Evolutionary conservation across 2,888 invertebrate species (phyloP).

Genomic region (Caenorhabditis panamensis): DNA sequence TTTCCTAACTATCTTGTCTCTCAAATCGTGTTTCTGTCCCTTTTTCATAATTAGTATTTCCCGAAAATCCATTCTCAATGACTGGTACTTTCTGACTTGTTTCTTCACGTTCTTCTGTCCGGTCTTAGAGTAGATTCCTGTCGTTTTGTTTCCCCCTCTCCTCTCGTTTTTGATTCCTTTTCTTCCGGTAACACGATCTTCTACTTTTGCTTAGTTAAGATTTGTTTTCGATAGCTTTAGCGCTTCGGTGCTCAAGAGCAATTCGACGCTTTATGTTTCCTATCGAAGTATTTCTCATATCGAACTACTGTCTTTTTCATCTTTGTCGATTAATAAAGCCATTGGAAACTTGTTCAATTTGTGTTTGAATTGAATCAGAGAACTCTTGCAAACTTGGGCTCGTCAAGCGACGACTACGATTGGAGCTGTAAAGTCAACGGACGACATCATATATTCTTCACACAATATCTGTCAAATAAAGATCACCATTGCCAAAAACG

Average conservation of each 20-base stretch:
- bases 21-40: conserved; percentile 5
- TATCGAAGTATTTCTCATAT: conserved; percentile 55
- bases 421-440: too few species aligned
- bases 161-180: conserved; percentile 26
- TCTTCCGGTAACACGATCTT: conserved; percentile 46
- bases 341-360: not conserved
- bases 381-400: too few species aligned
- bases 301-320: conserved; percentile 34
- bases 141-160: conserved; percentile 37
- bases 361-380: not conserved
- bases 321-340: not conserved
- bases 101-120: conserved; percentile 37
- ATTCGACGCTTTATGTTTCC: conserved; percentile 46
- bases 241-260: conserved; percentile 42
- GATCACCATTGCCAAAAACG: too few species aligned
- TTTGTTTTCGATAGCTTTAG: conserved; percentile 54
- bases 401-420: too few species aligned
- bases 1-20: conserved; percentile 17
- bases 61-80: conserved; percentile 53
- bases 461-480: too few species aligned
- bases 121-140: conserved; percentile 50
- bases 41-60: conserved; percentile 9
- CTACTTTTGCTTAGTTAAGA: conserved; percentile 23
- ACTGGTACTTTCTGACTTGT: conserved; percentile 52
- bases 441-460: too few species aligned